Evolutionary conservation across 1,140 invertebrate species (phyloP).

Genomic region (Sycobia sp.): DNA sequence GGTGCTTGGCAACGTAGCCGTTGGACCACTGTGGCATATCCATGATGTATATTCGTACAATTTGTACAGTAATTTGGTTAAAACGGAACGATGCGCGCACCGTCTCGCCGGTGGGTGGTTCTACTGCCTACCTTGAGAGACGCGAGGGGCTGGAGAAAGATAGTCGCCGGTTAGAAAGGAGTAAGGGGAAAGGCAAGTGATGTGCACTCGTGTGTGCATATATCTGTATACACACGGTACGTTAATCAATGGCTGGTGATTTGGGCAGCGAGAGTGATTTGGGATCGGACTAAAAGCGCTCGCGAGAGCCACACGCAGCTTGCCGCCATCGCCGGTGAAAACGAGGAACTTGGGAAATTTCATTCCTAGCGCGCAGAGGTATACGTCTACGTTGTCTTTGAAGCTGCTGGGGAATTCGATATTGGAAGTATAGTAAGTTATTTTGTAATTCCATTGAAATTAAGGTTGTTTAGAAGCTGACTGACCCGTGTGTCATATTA

Average conservation of each 20-base stretch:
- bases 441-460: no score
- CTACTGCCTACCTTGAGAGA: background rate
- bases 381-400: slow-evolving; percentile 7
- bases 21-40: slow-evolving; percentile 44
- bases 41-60: slow-evolving; percentile 47
- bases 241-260: slow-evolving; percentile 21
- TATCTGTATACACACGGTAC: background rate
- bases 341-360: slow-evolving; percentile 21
- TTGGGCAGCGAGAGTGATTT: slow-evolving; percentile 24
- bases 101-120: background rate
- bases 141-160: background rate
- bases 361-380: slow-evolving; percentile 1
- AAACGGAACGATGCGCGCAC: slow-evolving; percentile 41
- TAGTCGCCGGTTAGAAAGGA: background rate
- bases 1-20: slow-evolving; percentile 33
- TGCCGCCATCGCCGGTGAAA: background rate
- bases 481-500: no score
- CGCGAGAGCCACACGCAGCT: no score
- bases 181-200: no score
- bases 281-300: background rate
- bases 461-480: no score
- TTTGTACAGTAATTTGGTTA: slow-evolving; percentile 51
- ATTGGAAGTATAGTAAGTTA: no score
- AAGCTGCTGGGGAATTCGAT: no score
- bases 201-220: background rate